Evolutionary conservation across 2,888 invertebrate genomes (phyloP).

Genomic region (Chrysodeixis includens): DNA sequence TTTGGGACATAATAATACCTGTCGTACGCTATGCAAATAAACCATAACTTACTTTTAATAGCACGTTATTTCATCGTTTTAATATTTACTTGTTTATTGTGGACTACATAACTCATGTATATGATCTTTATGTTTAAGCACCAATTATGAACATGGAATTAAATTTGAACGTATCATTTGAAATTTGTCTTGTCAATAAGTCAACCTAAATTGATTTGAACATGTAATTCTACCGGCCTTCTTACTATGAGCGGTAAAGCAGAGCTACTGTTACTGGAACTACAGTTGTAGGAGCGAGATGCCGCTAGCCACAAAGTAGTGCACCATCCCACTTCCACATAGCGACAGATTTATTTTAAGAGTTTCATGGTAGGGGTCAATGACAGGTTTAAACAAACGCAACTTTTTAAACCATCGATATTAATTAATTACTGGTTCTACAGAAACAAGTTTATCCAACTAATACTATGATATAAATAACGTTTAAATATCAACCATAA

Average conservation of each 20-base stretch:
- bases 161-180: background rate
- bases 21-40: slow-evolving; percentile 1
- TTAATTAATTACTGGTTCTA: slow-evolving; percentile 48
- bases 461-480: slow-evolving; percentile 46
- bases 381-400: slow-evolving; percentile 33
- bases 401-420: slow-evolving; percentile 37
- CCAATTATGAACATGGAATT: background rate
- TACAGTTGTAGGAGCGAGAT: no score
- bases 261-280: no score
- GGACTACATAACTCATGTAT: background rate
- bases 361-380: slow-evolving; percentile 7
- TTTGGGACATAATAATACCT: background rate
- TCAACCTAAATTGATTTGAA: slow-evolving; percentile 31
- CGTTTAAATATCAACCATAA: slow-evolving; percentile 42
- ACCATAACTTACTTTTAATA: slow-evolving; percentile 2
- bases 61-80: background rate
- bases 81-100: background rate
- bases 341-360: no score
- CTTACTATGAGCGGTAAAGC: no score
- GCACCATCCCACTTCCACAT: no score
- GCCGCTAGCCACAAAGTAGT: no score
- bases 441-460: slow-evolving; percentile 50
- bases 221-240: slow-evolving; percentile 32
- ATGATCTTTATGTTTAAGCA: background rate
- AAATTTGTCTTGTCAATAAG: slow-evolving; percentile 33